Conservation (phyloP, 2,113 vertebrate genomes). For the Rhinolophus ferrumequinum region DNA sequence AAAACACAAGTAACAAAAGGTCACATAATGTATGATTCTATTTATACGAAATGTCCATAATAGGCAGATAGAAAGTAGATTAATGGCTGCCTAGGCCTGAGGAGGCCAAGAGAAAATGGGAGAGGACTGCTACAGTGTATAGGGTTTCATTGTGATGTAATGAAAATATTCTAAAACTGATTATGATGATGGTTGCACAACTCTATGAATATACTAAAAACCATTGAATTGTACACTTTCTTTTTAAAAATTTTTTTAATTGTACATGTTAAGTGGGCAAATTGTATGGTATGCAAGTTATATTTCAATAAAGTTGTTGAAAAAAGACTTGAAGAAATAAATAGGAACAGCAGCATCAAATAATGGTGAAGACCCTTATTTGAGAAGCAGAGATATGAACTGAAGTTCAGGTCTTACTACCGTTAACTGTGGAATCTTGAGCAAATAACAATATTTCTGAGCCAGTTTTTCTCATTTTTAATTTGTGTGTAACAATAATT, state of each 20-base stretch:
- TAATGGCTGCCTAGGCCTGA: background rate
- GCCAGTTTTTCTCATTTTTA: background rate
- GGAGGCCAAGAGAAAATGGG: background rate
- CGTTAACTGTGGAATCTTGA: background rate
- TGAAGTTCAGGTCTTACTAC: background rate
- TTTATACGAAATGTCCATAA: background rate
- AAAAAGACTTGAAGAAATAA: background rate
- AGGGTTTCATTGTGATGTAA: background rate
- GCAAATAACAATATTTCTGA: background rate
- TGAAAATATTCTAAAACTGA: slow-evolving; percentile 27
- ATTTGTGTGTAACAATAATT: background rate
- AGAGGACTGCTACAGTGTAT: background rate
- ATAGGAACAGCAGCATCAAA: background rate
- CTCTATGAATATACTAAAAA: background rate
- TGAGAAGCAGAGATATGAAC: background rate
- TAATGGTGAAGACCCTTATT: background rate
- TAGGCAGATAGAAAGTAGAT: background rate
- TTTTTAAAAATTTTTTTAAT: background rate
- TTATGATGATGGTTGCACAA: background rate
- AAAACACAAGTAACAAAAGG: slow-evolving; percentile 4
- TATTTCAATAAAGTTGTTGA: background rate
- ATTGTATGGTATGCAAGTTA: background rate
- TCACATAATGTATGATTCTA: background rate
- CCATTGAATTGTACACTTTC: background rate
- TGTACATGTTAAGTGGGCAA: background rate